Evolutionary conservation across 2,797 vertebrate genomes (phyloP).

Genomic region (Selene dorsalis): DNA sequence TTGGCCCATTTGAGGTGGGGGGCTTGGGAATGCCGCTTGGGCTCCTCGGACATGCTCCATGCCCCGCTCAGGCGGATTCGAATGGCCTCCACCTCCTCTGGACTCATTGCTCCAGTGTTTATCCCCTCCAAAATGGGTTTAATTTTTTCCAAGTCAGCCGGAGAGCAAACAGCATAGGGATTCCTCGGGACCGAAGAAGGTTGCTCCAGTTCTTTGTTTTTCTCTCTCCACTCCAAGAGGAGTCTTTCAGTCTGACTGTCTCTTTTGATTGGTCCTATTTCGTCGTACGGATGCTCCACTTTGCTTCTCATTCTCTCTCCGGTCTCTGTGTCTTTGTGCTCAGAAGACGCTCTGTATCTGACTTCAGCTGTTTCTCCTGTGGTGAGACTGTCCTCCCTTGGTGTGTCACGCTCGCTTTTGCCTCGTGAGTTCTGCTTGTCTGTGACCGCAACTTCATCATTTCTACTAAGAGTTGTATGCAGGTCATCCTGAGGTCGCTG

Average conservation of each 20-base stretch:
- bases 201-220: conserved; percentile 28
- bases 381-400: background rate
- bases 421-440: conserved; percentile 30
- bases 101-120: conserved; percentile 55
- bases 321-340: conserved; percentile 17
- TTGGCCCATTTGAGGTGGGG: conserved; percentile 86
- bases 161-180: conserved; percentile 28
- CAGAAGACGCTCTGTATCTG: conserved; percentile 11
- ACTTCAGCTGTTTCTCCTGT: conserved; percentile 18
- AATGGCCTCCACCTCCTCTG: conserved; percentile 73
- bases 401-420: conserved; percentile 1
- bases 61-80: conserved; percentile 66
- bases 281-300: conserved; percentile 32
- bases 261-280: conserved; percentile 54
- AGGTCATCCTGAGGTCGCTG: conserved; percentile 37
- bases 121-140: conserved; percentile 54
- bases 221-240: conserved; percentile 74
- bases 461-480: conserved; percentile 3
- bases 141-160: conserved; percentile 47
- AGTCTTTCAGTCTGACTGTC: conserved; percentile 76
- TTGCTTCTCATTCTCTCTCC: conserved; percentile 19
- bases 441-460: conserved; percentile 26
- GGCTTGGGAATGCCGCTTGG: conserved; percentile 80
- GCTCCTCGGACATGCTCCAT: conserved; percentile 70
- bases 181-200: conserved; percentile 13